Conservation (phyloP, 2,888 invertebrate species). For the Trachelus stipa region DNA sequence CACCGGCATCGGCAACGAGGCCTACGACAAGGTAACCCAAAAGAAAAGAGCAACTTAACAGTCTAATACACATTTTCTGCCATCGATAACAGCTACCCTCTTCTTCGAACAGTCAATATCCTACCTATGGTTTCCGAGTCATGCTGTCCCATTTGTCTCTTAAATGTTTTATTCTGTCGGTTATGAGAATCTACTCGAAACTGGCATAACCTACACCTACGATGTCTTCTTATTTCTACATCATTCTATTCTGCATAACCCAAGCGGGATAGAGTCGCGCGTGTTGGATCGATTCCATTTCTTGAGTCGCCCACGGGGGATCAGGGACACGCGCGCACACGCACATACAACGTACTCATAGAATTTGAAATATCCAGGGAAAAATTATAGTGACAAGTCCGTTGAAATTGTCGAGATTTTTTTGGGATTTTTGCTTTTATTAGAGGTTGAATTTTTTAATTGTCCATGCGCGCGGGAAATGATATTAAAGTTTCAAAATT, state of each 20-base stretch:
- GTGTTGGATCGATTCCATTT: slow-evolving; percentile 60
- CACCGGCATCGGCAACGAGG: background rate
- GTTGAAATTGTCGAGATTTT: background rate
- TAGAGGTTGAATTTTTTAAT: background rate
- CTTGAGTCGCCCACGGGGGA: slow-evolving; percentile 39
- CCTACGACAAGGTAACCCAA: background rate
- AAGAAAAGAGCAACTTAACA: background rate
- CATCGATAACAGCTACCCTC: background rate
- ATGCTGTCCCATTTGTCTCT: background rate
- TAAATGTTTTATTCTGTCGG: background rate
- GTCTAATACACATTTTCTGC: background rate
- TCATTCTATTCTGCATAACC: background rate
- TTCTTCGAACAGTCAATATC: background rate
- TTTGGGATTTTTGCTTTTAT: no score
- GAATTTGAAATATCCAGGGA: background rate
- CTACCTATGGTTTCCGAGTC: background rate
- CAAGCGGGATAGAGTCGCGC: slow-evolving; percentile 17
- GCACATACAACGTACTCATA: background rate
- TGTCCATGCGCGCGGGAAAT: background rate
- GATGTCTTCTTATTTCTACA: background rate
- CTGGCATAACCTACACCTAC: background rate
- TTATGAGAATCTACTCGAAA: background rate
- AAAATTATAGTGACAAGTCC: background rate
- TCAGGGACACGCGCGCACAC: background rate
- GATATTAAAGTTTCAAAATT: background rate